A percentile compares a stretch with the other conserved stretches of the same genome.
Evolutionary conservation across 2,797 vertebrate genomes (phyloP).

Genomic region (Brachyrhaphis roseni): DNA sequence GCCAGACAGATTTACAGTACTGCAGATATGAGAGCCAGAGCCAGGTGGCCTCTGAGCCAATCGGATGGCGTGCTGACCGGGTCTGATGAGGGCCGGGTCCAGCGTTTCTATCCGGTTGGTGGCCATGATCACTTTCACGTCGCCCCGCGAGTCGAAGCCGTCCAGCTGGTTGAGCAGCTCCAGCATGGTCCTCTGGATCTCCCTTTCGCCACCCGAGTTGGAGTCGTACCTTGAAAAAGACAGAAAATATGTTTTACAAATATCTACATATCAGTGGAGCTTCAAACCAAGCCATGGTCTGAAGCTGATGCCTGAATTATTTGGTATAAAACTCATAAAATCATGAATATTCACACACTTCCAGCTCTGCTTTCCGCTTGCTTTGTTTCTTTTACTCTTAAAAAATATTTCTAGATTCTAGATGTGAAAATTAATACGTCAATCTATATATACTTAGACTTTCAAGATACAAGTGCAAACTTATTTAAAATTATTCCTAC

Average conservation of each 20-base stretch:
- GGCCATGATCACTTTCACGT: conserved; percentile 99
- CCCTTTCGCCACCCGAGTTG: conserved; percentile 94
- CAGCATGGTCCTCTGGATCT: conserved; percentile 98
- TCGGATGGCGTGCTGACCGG: conserved; percentile 78
- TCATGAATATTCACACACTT: background rate
- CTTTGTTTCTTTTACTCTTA: background rate
- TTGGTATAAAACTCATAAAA: background rate
- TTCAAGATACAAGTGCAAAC: background rate
- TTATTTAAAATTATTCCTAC: background rate
- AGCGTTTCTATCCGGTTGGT: conserved; percentile 98
- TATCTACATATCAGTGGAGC: background rate
- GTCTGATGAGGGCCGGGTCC: conserved; percentile 96
- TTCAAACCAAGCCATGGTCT: background rate
- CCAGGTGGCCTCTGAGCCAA: background rate
- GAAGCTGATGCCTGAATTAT: background rate
- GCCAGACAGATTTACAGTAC: conserved; percentile 25
- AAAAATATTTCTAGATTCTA: background rate
- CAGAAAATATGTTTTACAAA: background rate
- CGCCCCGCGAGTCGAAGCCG: conserved; percentile 95
- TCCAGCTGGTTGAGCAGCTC: conserved; percentile 97
- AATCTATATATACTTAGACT: background rate
- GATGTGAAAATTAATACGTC: background rate
- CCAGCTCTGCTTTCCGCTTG: background rate
- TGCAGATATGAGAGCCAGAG: background rate
- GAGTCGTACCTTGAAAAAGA: conserved; percentile 88